Base-by-base conservation (phyloP, 2,888 invertebrate genomes). In the Chymomyza fuscimana region DNA sequence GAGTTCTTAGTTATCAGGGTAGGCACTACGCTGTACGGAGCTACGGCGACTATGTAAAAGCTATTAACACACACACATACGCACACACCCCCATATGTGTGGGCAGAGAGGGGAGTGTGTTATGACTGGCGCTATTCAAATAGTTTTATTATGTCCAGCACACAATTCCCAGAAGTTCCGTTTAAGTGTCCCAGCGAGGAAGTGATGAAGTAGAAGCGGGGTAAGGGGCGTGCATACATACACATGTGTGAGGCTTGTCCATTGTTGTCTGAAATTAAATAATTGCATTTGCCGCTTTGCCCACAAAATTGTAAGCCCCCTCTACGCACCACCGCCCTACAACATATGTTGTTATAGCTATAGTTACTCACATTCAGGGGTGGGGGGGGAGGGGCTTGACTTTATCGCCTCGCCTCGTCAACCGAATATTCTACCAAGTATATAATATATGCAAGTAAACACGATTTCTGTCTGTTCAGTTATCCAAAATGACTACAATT, bases 231-330 rank as follows among this genome's bases (percentile, higher is more conserved):
- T n/a, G 60, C 40, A 60, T 58, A 63, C 54, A 15, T 52, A 62
- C 29, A 29, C 10, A 64, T 60, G 63, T 72, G 65, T 58, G 61
- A 25, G 29, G 58, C 22, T 65, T 19, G 62, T 50, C 22, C 46
- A 25, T 63, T 62, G 67, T 78, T 76, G 76, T 80, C 69, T 72
- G 40, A 80, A 81, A 85, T 75, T 80, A 77, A 84, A 87, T 84
- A 87, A 84, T 84, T 87, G 87, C 87, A 84, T 77, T 84, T 80
- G 82, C 78, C 51, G 54, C 32, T 78, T 72, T 74, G 87, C 85
- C 82, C 80, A 75, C 73, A 76, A 76, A 72, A 75, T 12, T 46
- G 40, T 46, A 10, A 46, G 40, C 40, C 40, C 40, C 40, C 40
- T 4, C 3, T 12, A 32, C 32, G 32, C 32, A 32, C 32, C 32